Base-by-base conservation (phyloP, 2,888 invertebrate genomes). In the Ophion slaviceki region DNA sequence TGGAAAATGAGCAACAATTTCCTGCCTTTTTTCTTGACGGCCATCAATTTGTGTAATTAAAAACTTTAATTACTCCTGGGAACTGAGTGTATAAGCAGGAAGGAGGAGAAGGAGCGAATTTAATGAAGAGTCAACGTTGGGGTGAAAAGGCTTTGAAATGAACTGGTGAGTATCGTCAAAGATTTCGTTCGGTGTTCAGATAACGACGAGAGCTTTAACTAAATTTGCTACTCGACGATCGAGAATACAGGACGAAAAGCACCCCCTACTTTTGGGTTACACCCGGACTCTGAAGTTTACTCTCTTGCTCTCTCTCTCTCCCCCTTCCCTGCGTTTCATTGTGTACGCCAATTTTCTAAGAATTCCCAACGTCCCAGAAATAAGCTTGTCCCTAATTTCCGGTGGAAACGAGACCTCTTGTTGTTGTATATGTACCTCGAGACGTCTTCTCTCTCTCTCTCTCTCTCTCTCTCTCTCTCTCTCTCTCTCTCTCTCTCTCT, bases 311-410 rank as follows among this genome's bases (percentile, higher is more conserved):
- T 40, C 70, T 28, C 17, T 7, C 1, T 28, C 40, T 32, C 68
- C n/a, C n/a, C n/a, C n/a, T n/a, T n/a, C n/a, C 32, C 14, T 61
- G 11, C 36, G n/a, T 28, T 20, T 40, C 47, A 59, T 67, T 78
- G 72, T 47, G 36, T 82, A 86, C 76, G 40, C 72, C 77, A 57
- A 77, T 76, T 83, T 68, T 74, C 74, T 24, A 24, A 74, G 74
- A 82, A 82, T 86, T 83, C 68, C 68, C 76, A 86, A 83, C 86
- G 77, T 86, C 80, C 76, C 28, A 71, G 82, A 82, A 78, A 66
- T 66, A 66, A 82, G 86, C 80, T 80, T 67, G 80, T 77, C 57
- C 72, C 82, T 80, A 86, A 86, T 86, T 80, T 86, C 76, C 82
- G 72, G 80, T 64, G 36, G 66, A 78, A 59, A 74, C 67, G 80